Conservation (phyloP, 2,113 vertebrate species). For the Pleuronectes platessa region DNA sequence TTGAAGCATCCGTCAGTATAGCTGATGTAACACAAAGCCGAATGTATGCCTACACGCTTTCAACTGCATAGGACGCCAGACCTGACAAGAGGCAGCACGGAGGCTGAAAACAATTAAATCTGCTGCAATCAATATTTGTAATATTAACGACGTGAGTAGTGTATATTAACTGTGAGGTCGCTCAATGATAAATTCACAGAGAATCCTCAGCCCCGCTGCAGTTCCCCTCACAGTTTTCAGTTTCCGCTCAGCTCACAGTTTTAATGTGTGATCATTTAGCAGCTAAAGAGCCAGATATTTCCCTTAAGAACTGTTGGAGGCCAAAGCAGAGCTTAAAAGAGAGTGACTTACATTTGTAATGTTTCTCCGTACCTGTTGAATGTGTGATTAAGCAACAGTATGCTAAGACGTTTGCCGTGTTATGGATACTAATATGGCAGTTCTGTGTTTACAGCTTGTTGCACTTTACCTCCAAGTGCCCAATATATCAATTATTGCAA, state of each 20-base stretch:
- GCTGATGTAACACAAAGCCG: background rate
- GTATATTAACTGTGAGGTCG: no score
- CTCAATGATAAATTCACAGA: no score
- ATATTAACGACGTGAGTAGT: no score
- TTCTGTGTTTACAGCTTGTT: background rate
- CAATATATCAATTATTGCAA: background rate
- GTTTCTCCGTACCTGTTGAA: background rate
- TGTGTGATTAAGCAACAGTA: background rate
- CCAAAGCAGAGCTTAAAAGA: no score
- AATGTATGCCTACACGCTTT: background rate
- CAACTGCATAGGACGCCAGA: background rate
- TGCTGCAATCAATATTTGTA: background rate
- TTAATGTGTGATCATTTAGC: no score
- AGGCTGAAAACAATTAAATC: background rate
- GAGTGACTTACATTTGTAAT: background rate
- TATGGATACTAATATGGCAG: background rate
- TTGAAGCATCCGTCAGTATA: background rate
- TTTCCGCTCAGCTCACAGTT: no score
- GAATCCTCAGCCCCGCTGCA: background rate
- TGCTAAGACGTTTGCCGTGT: background rate
- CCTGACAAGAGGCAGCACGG: background rate
- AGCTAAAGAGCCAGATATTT: background rate
- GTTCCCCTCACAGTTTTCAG: no score
- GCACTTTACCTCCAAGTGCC: no score
- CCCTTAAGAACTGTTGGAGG: background rate